Conservation (phyloP, 2,797 vertebrate species). For the Myoxocephalus aenaeus region DNA sequence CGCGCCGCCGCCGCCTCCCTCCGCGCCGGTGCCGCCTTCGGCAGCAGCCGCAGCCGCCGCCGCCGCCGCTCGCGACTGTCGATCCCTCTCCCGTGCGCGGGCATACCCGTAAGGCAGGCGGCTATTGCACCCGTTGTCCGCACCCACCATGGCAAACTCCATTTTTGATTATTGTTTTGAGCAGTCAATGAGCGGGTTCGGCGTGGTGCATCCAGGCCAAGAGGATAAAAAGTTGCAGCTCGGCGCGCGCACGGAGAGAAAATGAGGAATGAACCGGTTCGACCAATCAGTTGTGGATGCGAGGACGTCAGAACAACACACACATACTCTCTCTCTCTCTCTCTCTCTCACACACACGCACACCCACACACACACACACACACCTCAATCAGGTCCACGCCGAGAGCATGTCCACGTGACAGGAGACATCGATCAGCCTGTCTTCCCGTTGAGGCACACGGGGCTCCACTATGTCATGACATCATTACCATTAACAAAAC, state of each 20-base stretch:
- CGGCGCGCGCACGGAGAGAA: constrained; percentile 44
- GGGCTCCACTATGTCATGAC: constrained; percentile 67
- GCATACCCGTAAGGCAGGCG: constrained; percentile 97
- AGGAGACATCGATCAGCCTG: constrained; percentile 25
- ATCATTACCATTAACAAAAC: constrained; percentile 65
- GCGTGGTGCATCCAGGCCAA: constrained; percentile 51
- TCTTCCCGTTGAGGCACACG: constrained; percentile 34
- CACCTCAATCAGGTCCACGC: constrained; percentile 58
- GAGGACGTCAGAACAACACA: constrained; percentile 49
- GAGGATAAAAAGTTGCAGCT: constrained; percentile 69
- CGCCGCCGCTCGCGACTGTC: constrained; percentile 84
- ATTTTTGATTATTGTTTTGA: constrained; percentile 77
- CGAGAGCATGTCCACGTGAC: constrained; percentile 48
- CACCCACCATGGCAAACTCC: constrained; percentile 99
- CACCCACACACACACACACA: background rate
- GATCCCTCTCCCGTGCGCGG: constrained; percentile 89
- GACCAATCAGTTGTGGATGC: constrained; percentile 52
- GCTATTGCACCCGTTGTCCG: constrained; percentile 94
- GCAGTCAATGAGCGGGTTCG: constrained; percentile 41
- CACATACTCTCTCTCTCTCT: too few relatives aligned
- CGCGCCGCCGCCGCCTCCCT: constrained; percentile 35
- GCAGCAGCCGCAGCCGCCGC: constrained; percentile 85
- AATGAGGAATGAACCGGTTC: constrained; percentile 62
- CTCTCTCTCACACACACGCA: too few relatives aligned
- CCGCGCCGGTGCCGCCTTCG: constrained; percentile 79